Evolutionary conservation across 2,113 vertebrate species (phyloP).

Genomic region (Acrocephalus kingi): DNA sequence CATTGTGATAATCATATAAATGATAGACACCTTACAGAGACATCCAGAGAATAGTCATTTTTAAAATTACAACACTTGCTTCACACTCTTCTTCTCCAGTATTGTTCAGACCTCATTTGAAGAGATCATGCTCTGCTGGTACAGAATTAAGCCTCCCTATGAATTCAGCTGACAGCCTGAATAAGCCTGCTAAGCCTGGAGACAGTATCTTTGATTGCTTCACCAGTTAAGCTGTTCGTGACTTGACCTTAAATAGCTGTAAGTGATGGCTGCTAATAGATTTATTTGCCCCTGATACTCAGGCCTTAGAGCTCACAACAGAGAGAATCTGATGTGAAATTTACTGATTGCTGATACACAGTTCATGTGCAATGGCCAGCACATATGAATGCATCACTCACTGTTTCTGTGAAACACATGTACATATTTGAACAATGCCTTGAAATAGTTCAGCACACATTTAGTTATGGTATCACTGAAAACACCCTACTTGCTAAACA

Average conservation of each 20-base stretch:
- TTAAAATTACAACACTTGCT: not conserved
- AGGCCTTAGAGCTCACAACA: not conserved
- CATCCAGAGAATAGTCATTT: not conserved
- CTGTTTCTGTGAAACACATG: not conserved
- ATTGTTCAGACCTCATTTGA: not conserved
- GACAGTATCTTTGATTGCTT: constrained; percentile 17
- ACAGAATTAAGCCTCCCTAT: not conserved
- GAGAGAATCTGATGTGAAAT: not conserved
- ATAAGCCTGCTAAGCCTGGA: not conserved
- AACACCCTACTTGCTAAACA: not conserved
- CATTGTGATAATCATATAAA: not conserved
- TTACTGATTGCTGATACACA: not conserved
- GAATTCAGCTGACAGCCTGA: not conserved
- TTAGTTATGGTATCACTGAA: not conserved
- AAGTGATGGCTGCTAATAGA: not conserved
- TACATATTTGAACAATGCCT: not conserved
- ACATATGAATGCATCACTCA: not conserved
- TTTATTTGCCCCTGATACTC: not conserved
- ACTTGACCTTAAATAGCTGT: constrained; percentile 30
- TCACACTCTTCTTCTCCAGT: not conserved
- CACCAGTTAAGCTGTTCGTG: constrained; percentile 24
- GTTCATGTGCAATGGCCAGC: accelerated
- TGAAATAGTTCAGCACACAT: not conserved
- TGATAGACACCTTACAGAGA: not conserved
- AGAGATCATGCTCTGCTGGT: not conserved